Base-by-base conservation (phyloP, 2,113 vertebrate genomes). In the Sardina pilchardus region DNA sequence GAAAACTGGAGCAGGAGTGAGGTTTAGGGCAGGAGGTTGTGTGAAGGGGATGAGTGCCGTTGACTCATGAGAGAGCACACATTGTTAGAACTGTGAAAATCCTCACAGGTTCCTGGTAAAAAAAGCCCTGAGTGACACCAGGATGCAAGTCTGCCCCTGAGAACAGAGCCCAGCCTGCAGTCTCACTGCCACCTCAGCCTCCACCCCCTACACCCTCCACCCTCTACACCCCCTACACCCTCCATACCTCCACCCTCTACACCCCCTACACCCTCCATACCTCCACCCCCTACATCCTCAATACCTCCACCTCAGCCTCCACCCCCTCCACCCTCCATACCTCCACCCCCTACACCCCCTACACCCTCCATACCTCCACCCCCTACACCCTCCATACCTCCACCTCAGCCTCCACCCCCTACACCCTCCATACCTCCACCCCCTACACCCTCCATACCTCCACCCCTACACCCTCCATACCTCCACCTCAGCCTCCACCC, bases 41-140 rank as follows among this genome's bases (percentile, higher is more conserved):
- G 86, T 30, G 86, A 88, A 82, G 44, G 34, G 86, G 84, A 84
- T 88, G 83, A 85, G 83, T 81, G 63, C n/a, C 53, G 44, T 44
- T 90, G 94, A 94, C 84, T 94, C 93, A 94, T 90, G 90, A 92
- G 86, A 93, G 91, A 92, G 92, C 91, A 93, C 94, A 94, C 93
- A 92, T 90, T 92, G 93, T 93, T 89, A 93, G 91, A 85, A 83
- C 86, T 75, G 91, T 92, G 93, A 94, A 94, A 93, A 93, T 92
- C 93, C 92, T 94, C 90, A 85, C 93, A 92, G 88, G 92, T 92
- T 94, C 93, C 91, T 92, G 94, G 93, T 94, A 92, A 92, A 93
- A 93, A 92, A 87, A 86, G 86, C 47, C 83, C 93, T 93, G 91
- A 91, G 92, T 92, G 92, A 94, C 92, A 94, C 93, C 94, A 94